Conservation (phyloP, 2,888 invertebrate species). For the Mythimna vitellina region DNA sequence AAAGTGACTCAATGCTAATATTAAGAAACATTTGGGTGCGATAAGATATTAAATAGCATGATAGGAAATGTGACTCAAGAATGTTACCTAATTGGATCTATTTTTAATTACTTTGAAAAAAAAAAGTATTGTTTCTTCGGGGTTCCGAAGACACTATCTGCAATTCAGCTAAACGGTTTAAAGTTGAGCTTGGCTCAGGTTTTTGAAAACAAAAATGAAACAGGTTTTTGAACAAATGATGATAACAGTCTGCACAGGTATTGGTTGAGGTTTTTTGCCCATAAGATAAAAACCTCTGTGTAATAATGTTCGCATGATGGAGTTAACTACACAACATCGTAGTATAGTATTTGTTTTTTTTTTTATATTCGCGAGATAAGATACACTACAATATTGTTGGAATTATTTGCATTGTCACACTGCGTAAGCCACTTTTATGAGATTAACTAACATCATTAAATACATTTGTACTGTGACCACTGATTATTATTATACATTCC, state of each 20-base stretch:
- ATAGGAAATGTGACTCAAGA: not conserved
- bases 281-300: not conserved
- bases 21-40: not conserved
- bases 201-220: too few species aligned
- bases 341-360: not conserved
- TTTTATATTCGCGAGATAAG: not conserved
- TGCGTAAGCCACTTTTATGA: slow-evolving; percentile 25
- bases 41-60: slow-evolving; percentile 14
- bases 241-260: not conserved
- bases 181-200: not conserved
- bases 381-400: not conserved
- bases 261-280: not conserved
- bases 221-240: too few species aligned
- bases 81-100: not conserved
- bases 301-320: not conserved
- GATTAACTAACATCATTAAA: slow-evolving; percentile 30
- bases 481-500: slow-evolving; percentile 39
- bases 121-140: not conserved
- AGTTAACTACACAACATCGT: slow-evolving; percentile 1
- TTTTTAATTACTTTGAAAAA: not conserved
- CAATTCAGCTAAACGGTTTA: not conserved
- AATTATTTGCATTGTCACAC: slow-evolving; percentile 34
- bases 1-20: not conserved
- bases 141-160: not conserved
- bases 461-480: not conserved